A percentile compares a stretch with the other conserved stretches of the same genome.
These are phyloP conservation scores for Cosmia pyralina DNA, from an alignment of 2,888 invertebrate genomes.

Conservation along the genomic window DNA sequence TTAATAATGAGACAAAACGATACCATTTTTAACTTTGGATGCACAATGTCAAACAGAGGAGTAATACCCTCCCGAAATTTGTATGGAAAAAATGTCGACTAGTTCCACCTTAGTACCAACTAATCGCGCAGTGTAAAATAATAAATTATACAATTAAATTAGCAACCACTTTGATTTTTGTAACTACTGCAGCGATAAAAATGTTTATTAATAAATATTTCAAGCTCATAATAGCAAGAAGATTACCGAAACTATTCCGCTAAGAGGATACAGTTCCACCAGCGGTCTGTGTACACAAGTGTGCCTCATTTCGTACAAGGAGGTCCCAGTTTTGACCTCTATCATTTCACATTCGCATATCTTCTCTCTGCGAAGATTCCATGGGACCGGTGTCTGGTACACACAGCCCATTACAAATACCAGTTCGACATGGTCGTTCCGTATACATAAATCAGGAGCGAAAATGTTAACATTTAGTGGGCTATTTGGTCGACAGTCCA, in stretches of 20 bases:
- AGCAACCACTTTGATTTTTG: neutral
- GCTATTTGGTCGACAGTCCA: constrained; percentile 80
- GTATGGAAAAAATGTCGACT: too few species aligned
- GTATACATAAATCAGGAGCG: constrained; percentile 83
- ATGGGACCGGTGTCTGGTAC: constrained; percentile 78
- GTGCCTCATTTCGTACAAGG: constrained; percentile 83
- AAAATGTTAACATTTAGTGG: constrained; percentile 79
- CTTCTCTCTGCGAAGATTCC: constrained; percentile 83
- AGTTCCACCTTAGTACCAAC: too few species aligned
- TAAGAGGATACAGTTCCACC: constrained; percentile 78
- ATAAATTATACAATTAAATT: too few species aligned
- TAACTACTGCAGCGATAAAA: neutral
- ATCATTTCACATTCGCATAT: constrained; percentile 86
- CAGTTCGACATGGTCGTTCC: constrained; percentile 76
- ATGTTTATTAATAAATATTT: neutral
- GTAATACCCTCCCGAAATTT: too few species aligned
- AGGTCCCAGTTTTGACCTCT: constrained; percentile 82
- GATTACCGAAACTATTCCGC: constrained; percentile 81
- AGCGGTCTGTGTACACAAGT: constrained; percentile 81
- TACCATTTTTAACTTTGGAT: too few species aligned
- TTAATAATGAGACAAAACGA: too few species aligned
- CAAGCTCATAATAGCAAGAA: neutral
- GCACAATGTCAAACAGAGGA: too few species aligned
- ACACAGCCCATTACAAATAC: constrained; percentile 83
- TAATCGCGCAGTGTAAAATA: too few species aligned